Percentiles rank a stretch among this genome's conserved stretches.
These are phyloP conservation scores for Idaea aversata DNA, from an alignment of 2,888 invertebrate genomes.

Conservation along the genomic window DNA sequence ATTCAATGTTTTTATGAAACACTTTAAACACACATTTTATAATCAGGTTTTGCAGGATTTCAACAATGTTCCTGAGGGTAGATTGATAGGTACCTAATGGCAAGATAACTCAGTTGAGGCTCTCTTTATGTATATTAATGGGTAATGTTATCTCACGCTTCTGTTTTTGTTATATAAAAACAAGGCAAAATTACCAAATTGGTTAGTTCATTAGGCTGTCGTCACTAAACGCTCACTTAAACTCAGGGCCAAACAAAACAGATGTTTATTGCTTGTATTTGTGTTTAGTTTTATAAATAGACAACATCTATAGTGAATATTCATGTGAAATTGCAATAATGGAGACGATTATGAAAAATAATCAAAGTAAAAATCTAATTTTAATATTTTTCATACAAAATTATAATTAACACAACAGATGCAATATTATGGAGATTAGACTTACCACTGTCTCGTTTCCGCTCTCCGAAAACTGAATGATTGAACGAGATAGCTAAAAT, in stretches of 20 bases:
- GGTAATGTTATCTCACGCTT: background rate
- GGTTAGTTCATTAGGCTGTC: constrained; percentile 43
- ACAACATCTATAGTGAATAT: background rate
- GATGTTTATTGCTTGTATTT: constrained; percentile 20
- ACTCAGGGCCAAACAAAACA: constrained; percentile 50
- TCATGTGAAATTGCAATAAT: background rate
- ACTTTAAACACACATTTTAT: too few relatives aligned
- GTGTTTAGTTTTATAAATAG: constrained; percentile 4
- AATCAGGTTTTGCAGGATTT: too few relatives aligned
- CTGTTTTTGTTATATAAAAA: background rate
- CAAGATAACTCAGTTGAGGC: background rate
- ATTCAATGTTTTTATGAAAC: too few relatives aligned
- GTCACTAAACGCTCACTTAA: constrained; percentile 38
- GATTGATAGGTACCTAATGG: too few relatives aligned
- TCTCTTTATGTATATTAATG: background rate
- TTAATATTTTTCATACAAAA: background rate
- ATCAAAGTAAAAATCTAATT: background rate
- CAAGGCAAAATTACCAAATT: constrained; percentile 7
- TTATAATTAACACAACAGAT: background rate
- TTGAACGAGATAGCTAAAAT: constrained; percentile 28
- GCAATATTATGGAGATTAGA: constrained; percentile 33
- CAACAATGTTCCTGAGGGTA: too few relatives aligned
- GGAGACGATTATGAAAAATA: background rate
- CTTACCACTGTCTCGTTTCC: constrained; percentile 43
- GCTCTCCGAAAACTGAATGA: constrained; percentile 29